Conservation (phyloP, 2,113 vertebrate genomes). For the Saiga tatarica region DNA sequence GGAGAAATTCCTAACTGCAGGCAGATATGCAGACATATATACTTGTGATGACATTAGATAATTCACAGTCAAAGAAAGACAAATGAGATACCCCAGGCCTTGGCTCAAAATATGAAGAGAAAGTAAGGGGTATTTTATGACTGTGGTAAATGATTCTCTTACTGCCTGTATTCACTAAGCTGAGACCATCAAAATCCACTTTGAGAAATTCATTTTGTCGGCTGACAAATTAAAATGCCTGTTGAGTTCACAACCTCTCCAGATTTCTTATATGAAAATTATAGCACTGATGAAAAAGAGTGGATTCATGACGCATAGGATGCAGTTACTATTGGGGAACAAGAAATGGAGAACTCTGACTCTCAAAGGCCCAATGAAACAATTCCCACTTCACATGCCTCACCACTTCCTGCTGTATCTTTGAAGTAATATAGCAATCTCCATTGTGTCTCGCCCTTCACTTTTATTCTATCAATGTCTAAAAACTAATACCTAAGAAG, state of each 20-base stretch:
- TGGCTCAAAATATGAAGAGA: not conserved
- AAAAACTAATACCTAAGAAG: not conserved
- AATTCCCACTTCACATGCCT: not conserved
- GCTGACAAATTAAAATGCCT: slow-evolving; percentile 34
- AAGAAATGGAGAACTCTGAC: not conserved
- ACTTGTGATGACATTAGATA: not conserved
- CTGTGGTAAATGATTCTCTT: not conserved
- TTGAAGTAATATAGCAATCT: not conserved
- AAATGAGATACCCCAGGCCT: not conserved
- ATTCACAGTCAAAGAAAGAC: not conserved
- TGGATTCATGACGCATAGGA: not conserved
- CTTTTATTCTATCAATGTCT: not conserved
- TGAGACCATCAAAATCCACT: not conserved
- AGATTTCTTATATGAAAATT: slow-evolving; percentile 2
- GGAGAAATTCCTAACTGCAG: not conserved
- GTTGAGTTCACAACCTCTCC: not conserved
- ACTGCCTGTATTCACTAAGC: not conserved
- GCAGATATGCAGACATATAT: not conserved
- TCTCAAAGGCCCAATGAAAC: not conserved
- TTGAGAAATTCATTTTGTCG: slow-evolving; percentile 5
- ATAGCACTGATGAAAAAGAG: not conserved
- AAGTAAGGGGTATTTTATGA: not conserved
- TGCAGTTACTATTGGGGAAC: not conserved
- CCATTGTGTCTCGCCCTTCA: not conserved
- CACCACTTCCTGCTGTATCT: not conserved